Evolutionary conservation across 2,888 invertebrate species (phyloP).

Genomic region (Xestia xanthographa): DNA sequence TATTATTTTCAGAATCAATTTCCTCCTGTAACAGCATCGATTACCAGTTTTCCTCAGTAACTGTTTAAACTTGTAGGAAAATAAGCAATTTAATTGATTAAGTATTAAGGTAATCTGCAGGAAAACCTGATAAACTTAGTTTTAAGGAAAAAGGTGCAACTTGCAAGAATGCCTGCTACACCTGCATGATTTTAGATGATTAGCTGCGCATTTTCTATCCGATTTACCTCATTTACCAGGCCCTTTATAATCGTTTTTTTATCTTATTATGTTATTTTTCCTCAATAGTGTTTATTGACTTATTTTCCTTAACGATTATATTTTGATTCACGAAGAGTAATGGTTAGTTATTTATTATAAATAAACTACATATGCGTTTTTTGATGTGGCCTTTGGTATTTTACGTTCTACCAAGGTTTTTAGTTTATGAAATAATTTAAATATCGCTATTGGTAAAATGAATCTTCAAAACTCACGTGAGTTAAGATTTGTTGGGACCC

Average conservation of each 20-base stretch:
- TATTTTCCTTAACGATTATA: slow-evolving; percentile 28
- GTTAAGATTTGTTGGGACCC: too few species aligned
- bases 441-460: too few species aligned
- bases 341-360: neutral
- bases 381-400: too few species aligned
- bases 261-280: slow-evolving; percentile 19
- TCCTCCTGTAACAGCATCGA: neutral
- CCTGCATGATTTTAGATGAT: slow-evolving; percentile 1
- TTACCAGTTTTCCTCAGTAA: neutral
- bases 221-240: slow-evolving; percentile 23
- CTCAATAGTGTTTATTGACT: slow-evolving; percentile 26
- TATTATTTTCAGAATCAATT: neutral
- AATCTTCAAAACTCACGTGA: too few species aligned
- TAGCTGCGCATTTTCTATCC: slow-evolving; percentile 3
- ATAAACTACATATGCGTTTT: neutral
- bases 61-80: neutral
- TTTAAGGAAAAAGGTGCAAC: neutral
- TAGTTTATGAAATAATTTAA: too few species aligned
- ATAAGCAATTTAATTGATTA: neutral
- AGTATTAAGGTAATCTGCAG: neutral
- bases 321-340: too few species aligned
- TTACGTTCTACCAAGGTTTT: too few species aligned
- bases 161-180: neutral
- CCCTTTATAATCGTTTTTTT: slow-evolving; percentile 4
- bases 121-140: neutral